These are phyloP conservation scores for Artemia sinica DNA, from an alignment of 2,888 invertebrate genomes.

Conservation along the genomic window DNA sequence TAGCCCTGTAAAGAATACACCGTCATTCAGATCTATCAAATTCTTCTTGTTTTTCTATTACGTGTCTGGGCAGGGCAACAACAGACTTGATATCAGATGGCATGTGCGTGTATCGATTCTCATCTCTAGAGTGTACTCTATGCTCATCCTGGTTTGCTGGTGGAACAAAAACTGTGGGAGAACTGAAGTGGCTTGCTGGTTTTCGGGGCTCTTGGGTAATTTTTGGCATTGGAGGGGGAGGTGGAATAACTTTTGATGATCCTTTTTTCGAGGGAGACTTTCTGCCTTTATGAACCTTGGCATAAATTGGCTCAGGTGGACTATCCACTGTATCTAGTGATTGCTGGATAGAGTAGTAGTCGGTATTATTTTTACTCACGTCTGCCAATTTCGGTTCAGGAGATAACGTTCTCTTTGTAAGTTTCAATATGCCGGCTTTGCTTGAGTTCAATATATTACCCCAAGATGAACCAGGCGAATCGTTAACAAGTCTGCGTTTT, in stretches of 20 bases:
- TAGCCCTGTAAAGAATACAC: background rate
- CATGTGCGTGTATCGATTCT: background rate
- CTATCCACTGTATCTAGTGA: background rate
- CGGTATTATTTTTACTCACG: background rate
- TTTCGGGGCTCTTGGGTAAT: background rate
- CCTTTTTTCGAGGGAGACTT: background rate
- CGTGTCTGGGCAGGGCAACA: background rate
- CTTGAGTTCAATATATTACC: background rate
- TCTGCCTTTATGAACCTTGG: background rate
- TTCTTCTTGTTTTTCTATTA: background rate
- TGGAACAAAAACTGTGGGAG: background rate
- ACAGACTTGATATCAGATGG: background rate
- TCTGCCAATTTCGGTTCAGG: background rate
- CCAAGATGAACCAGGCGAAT: background rate
- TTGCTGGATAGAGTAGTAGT: background rate
- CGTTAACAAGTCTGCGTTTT: background rate
- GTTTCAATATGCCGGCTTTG: background rate
- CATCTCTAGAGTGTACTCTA: background rate
- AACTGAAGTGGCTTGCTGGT: background rate
- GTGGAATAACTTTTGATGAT: background rate
- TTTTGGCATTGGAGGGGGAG: slow-evolving; percentile 7
- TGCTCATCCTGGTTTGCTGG: background rate
- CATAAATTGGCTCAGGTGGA: background rate
- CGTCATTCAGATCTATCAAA: background rate
- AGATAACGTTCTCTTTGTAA: background rate